Evolutionary conservation across 2,888 invertebrate species (phyloP).

Genomic region (Torymus auratus): DNA sequence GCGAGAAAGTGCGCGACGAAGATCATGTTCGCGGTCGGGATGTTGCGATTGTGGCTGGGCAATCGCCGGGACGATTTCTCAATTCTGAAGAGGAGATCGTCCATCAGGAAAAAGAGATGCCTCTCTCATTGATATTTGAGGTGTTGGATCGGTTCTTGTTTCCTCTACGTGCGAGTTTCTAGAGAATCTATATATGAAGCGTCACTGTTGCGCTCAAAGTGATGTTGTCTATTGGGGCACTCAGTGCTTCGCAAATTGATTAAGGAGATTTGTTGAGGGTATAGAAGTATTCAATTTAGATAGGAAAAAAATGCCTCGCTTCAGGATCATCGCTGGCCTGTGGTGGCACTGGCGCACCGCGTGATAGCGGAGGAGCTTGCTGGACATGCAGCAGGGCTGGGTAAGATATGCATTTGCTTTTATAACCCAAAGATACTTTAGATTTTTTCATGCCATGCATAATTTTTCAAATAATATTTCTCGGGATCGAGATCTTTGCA

Average conservation of each 20-base stretch:
- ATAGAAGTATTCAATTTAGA: not conserved
- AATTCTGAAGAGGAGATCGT: conserved; percentile 6
- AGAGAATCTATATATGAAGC: not conserved
- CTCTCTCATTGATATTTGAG: not conserved
- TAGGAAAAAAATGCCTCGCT: conserved; percentile 8
- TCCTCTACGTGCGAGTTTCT: not conserved
- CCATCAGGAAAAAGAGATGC: conserved; percentile 16
- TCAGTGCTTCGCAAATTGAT: conserved; percentile 11
- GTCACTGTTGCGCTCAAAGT: not conserved
- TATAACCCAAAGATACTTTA: too few species aligned
- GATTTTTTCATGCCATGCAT: too few species aligned
- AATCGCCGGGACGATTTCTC: conserved; percentile 15
- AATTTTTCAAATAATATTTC: too few species aligned
- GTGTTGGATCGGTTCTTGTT: conserved; percentile 8
- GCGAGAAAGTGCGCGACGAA: not conserved
- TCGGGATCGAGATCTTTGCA: too few species aligned
- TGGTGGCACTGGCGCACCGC: conserved; percentile 20
- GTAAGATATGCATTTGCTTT: conserved; percentile 10
- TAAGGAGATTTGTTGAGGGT: not conserved
- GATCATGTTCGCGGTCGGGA: conserved; percentile 11
- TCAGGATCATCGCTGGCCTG: not conserved
- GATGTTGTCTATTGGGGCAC: conserved; percentile 4
- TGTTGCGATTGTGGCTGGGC: not conserved
- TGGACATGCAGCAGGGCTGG: conserved; percentile 40
- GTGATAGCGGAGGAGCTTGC: conserved; percentile 12